A percentile compares a stretch with the other conserved stretches of the same genome.
Conservation (phyloP, 2,888 invertebrate species). For the Julus scanicus region DNA sequence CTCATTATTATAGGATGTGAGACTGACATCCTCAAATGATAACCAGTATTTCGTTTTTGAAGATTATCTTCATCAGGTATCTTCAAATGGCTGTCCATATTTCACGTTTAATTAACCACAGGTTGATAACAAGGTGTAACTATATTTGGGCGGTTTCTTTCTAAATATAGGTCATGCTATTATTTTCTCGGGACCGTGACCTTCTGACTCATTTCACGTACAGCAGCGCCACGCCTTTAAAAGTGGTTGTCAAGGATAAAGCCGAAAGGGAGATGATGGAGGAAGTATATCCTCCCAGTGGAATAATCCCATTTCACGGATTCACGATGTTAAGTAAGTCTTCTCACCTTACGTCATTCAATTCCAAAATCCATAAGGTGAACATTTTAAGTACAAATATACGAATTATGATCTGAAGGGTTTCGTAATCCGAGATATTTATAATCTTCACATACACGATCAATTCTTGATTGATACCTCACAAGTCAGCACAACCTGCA, state of each 20-base stretch:
- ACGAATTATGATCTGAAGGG: too few species aligned
- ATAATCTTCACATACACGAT: too few species aligned
- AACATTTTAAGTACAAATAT: too few species aligned
- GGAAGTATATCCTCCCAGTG: conserved; percentile 90
- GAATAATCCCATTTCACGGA: conserved; percentile 95
- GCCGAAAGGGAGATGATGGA: conserved; percentile 74
- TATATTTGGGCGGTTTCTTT: not conserved
- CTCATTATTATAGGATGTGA: conserved; percentile 77
- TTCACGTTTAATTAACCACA: not conserved
- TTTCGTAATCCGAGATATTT: too few species aligned
- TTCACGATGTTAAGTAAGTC: conserved; percentile 87
- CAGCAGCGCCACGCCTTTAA: conserved; percentile 72
- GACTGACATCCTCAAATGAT: conserved; percentile 94
- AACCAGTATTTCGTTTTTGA: conserved; percentile 98
- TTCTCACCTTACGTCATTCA: not conserved
- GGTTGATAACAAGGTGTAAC: not conserved
- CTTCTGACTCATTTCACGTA: conserved; percentile 59
- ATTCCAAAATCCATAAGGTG: too few species aligned
- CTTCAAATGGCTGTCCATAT: not conserved
- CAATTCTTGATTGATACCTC: too few species aligned
- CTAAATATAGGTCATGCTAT: conserved; percentile 76
- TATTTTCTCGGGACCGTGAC: conserved; percentile 86
- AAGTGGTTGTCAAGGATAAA: conserved; percentile 80
- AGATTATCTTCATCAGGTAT: conserved; percentile 90
- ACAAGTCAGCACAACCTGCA: too few species aligned